These are phyloP conservation scores for Epinotia brunnichana DNA, from an alignment of 2,888 invertebrate species.

Conservation along the genomic window DNA sequence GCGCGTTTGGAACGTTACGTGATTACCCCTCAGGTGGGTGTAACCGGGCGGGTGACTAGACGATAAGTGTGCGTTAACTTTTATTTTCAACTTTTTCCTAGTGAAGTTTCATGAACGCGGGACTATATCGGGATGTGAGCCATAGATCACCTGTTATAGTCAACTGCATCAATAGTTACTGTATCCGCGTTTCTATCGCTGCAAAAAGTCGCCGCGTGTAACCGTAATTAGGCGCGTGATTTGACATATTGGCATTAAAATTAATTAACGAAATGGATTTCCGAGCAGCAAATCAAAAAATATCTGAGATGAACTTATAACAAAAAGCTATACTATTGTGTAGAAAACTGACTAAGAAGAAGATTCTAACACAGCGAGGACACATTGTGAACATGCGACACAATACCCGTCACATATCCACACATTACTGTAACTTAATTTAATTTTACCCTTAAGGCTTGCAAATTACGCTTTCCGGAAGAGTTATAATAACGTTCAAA, in stretches of 20 bases:
- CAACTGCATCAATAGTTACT: too few species aligned
- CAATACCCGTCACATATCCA: slow-evolving; percentile 5
- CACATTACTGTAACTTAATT: slow-evolving; percentile 17
- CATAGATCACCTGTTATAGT: too few species aligned
- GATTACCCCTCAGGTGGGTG: too few species aligned
- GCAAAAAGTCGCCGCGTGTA: too few species aligned
- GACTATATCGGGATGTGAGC: too few species aligned
- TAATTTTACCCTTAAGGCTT: slow-evolving; percentile 24
- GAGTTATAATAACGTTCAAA: slow-evolving; percentile 40
- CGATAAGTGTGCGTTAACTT: too few species aligned
- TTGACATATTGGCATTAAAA: not conserved
- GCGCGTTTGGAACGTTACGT: too few species aligned
- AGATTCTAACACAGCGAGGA: not conserved
- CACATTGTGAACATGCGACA: not conserved
- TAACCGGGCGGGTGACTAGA: too few species aligned
- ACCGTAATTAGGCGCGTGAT: too few species aligned
- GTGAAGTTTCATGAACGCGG: too few species aligned
- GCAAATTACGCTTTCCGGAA: slow-evolving; percentile 32
- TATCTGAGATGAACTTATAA: not conserved
- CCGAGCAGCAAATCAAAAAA: not conserved
- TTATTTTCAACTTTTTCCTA: too few species aligned
- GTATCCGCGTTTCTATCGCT: too few species aligned
- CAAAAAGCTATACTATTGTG: not conserved
- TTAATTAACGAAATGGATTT: not conserved
- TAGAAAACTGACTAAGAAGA: not conserved